Percentiles rank a stretch among this genome's conserved stretches.
Evolutionary conservation across 2,888 invertebrate genomes (phyloP).

Genomic region (Rhamnusium bicolor): DNA sequence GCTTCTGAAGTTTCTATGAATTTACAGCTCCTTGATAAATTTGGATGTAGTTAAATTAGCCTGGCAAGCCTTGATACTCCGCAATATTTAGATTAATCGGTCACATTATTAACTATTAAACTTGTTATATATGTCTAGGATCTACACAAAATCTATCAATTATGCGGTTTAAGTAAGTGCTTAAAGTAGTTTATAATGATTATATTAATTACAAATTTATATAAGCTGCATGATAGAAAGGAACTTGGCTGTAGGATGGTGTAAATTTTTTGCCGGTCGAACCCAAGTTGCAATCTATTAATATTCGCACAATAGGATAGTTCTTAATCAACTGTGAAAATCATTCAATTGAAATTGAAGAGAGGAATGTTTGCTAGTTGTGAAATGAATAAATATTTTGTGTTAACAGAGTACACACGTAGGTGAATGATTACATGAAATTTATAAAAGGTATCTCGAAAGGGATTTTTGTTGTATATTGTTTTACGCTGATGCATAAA

Average conservation of each 20-base stretch:
- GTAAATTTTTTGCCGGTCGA: background rate
- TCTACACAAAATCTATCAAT: background rate
- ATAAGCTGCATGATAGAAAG: background rate
- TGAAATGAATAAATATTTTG: background rate
- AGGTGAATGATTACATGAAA: too few relatives aligned
- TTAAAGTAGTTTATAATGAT: slow-evolving; percentile 2
- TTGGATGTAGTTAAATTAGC: slow-evolving; percentile 5
- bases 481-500: too few relatives aligned
- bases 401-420: too few relatives aligned
- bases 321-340: background rate
- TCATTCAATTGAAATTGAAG: background rate
- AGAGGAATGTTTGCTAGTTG: background rate
- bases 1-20: background rate
- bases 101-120: slow-evolving; percentile 16
- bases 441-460: background rate
- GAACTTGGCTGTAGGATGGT: background rate
- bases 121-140: background rate
- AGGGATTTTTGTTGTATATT: background rate
- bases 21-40: slow-evolving; percentile 6
- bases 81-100: slow-evolving; percentile 12
- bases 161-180: background rate
- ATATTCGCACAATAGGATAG: background rate
- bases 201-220: background rate
- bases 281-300: background rate
- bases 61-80: background rate